Conservation (phyloP, 2,797 vertebrate species). For the Clangula hyemalis region DNA sequence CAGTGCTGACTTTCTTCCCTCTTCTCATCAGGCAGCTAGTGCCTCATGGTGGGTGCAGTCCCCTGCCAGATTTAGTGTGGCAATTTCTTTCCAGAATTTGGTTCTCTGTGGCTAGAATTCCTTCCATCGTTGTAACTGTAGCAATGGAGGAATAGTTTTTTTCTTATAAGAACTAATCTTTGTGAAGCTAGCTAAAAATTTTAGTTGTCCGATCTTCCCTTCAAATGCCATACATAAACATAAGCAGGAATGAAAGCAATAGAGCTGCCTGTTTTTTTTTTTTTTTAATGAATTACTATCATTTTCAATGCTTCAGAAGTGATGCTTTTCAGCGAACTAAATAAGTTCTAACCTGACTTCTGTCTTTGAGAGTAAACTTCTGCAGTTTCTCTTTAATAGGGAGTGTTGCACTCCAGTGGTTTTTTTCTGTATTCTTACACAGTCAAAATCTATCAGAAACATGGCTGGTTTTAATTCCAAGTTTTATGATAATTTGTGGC, state of each 20-base stretch:
- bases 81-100: neutral
- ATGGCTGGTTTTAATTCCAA: neutral
- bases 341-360: neutral
- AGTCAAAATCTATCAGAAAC: neutral
- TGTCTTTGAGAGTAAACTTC: neutral
- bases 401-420: neutral
- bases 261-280: neutral
- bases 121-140: fast-evolving
- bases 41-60: neutral
- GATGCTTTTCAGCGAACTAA: neutral
- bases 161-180: neutral
- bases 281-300: neutral
- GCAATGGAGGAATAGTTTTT: neutral
- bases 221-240: fast-evolving
- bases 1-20: fast-evolving
- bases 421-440: neutral
- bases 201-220: neutral
- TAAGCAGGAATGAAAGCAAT: neutral
- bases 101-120: neutral
- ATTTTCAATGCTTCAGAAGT: neutral
- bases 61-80: neutral
- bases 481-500: neutral
- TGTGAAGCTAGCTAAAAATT: neutral
- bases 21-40: neutral
- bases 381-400: neutral